Base-by-base conservation (phyloP, 35 echinoderm and acorn worm genomes). In the Lytechinus pictus region DNA sequence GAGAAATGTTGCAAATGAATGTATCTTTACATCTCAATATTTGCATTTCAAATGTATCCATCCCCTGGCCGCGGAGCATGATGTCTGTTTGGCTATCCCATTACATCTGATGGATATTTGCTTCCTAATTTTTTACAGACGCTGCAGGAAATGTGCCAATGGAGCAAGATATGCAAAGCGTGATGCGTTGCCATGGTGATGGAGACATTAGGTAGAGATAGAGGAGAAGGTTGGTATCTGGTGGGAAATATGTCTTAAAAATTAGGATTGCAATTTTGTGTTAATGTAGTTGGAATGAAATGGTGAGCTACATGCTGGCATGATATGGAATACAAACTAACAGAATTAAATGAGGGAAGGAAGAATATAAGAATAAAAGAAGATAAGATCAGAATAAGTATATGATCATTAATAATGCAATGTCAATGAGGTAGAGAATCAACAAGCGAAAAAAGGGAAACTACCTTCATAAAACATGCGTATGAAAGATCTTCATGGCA, bases 31-130 rank as follows among this genome's bases (percentile, higher is more conserved):
- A 79, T 79, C 66, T 79, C 66, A 79, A 79, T 24, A 79, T 79
- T n/a, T 79, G 66, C 66, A 79, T 79, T 79, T 79, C 19, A 79
- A 79, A 79, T 79, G 66, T 24, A 16, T n/a, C 12, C 66, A 16
- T n/a, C 12, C 66, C 66, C 66, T 79, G 66, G 66, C 14, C 16
- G 66, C 21, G 1, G 66, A 79, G 21, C 66, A 19, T 79, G 66
- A n/a, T 24, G 19, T 79, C 66, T 79, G 66, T 79, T 79, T 79
- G 66, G 66, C 66, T 79, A 79, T 79, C 66, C 66, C 14, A 79
- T 79, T 79, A 79, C 66, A 24, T 79, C 66, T 79, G 66, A 79
- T 79, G 66, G 66, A 79, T 79, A 79, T 79, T 79, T 79, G 66
- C 21, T 24, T 79, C 66, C 66, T 79, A 79, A 79, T 79, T 79